phyloP scores from a whole-genome alignment of 2,888 invertebrate genomes.

The Hypsopygia costalis region DNA sequence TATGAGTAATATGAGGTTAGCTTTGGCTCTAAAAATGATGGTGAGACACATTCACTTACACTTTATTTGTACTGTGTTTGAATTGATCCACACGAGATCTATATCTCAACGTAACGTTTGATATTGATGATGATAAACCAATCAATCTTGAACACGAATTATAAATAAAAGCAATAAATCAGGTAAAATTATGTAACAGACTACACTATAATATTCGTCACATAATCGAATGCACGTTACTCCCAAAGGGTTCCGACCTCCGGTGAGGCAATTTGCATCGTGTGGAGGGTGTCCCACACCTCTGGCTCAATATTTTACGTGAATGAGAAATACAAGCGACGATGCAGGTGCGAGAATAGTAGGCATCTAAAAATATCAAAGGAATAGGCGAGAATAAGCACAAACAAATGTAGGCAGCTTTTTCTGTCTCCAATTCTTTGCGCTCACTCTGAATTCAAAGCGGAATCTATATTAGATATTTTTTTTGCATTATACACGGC shows the following conservation, averaged over 20 bases:
- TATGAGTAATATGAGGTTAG: too few relatives aligned
- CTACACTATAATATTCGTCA: slow-evolving; percentile 28
- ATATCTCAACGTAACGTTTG: too few relatives aligned
- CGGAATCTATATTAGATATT: neutral
- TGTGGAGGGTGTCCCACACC: slow-evolving; percentile 17
- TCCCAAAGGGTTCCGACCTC: slow-evolving; percentile 25
- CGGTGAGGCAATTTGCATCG: slow-evolving; percentile 36
- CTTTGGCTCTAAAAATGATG: too few relatives aligned
- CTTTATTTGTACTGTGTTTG: too few relatives aligned
- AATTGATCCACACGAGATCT: too few relatives aligned
- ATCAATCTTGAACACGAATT: too few relatives aligned
- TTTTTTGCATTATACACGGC: neutral
- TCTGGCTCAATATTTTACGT: slow-evolving; percentile 27
- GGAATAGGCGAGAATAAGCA: slow-evolving; percentile 4
- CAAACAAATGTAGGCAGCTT: neutral
- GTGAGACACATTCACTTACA: too few relatives aligned
- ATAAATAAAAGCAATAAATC: slow-evolving; percentile 1
- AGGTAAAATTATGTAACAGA: slow-evolving; percentile 9
- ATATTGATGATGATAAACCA: too few relatives aligned
- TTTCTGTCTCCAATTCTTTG: neutral
- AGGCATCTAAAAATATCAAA: slow-evolving; percentile 6
- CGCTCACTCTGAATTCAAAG: neutral
- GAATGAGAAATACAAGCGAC: slow-evolving; percentile 13
- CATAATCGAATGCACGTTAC: slow-evolving; percentile 40
- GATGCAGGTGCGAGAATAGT: slow-evolving; percentile 6